Conservation (phyloP, 2,888 invertebrate genomes). For the Nomada lathburiana region DNA sequence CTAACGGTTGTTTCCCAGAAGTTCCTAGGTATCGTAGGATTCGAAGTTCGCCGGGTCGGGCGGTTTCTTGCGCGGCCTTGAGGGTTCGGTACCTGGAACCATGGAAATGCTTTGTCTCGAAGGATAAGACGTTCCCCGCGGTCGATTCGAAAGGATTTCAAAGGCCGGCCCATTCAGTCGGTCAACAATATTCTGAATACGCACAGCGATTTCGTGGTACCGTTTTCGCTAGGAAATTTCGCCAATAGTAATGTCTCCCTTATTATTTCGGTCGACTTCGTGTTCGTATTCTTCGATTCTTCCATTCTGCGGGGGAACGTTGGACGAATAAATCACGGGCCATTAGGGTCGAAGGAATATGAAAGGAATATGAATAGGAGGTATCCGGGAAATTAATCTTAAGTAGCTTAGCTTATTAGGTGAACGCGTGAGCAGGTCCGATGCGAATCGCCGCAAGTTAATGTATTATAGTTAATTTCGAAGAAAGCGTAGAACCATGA, state of each 20-base stretch:
- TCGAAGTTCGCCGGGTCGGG: conserved; percentile 26
- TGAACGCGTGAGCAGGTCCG: too few species aligned
- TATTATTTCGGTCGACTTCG: background rate
- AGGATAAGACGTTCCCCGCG: conserved; percentile 32
- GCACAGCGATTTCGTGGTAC: background rate
- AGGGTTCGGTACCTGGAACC: conserved; percentile 45
- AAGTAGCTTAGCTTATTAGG: too few species aligned
- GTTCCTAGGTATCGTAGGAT: conserved; percentile 34
- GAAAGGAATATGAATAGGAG: too few species aligned
- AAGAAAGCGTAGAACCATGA: background rate
- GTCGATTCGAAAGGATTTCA: conserved; percentile 3
- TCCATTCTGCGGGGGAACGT: too few species aligned
- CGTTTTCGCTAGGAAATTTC: conserved; percentile 1
- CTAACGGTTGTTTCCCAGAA: conserved; percentile 45
- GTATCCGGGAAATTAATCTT: too few species aligned
- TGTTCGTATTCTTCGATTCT: background rate
- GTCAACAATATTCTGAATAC: background rate
- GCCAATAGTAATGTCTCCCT: background rate
- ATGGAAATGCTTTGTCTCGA: conserved; percentile 41
- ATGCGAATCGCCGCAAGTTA: too few species aligned
- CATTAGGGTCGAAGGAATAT: too few species aligned
- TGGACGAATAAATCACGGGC: too few species aligned
- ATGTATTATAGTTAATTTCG: too few species aligned
- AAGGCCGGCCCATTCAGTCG: background rate
- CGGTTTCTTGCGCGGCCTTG: conserved; percentile 26